phyloP scores from a whole-genome alignment of 1,140 invertebrate species.

The Drosophila leontia region DNA sequence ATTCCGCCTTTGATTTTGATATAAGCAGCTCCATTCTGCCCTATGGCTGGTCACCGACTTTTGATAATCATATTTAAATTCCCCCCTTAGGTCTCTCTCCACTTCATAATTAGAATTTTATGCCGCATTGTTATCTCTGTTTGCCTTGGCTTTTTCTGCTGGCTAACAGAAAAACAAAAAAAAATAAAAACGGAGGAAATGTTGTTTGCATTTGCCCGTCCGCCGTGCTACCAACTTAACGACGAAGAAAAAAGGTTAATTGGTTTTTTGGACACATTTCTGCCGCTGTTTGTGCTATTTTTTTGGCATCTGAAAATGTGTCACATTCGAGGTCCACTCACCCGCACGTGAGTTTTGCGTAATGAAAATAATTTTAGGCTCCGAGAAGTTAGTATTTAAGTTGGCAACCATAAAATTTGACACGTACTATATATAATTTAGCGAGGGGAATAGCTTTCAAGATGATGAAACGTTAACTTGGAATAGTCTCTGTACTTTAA shows the following conservation, averaged over 20 bases:
- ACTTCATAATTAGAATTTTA: slow-evolving; percentile 70
- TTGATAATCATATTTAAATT: slow-evolving; percentile 30
- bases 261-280: slow-evolving; percentile 45
- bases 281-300: slow-evolving; percentile 12
- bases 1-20: slow-evolving; percentile 37
- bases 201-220: slow-evolving; percentile 56
- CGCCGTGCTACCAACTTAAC: slow-evolving; percentile 40
- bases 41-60: background rate
- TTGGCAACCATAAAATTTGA: slow-evolving; percentile 1
- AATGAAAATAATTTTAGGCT: slow-evolving; percentile 11
- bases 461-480: background rate
- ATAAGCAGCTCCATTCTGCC: slow-evolving; percentile 9
- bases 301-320: slow-evolving; percentile 24
- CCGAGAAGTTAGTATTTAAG: slow-evolving; percentile 6
- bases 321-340: slow-evolving; percentile 9
- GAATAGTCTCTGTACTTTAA: background rate
- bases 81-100: slow-evolving; percentile 1
- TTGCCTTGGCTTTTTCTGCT: slow-evolving; percentile 53
- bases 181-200: slow-evolving; percentile 38
- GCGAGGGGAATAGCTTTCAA: background rate
- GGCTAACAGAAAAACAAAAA: slow-evolving; percentile 25
- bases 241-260: slow-evolving; percentile 72
- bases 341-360: slow-evolving; percentile 39
- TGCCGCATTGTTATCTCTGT: slow-evolving; percentile 75
- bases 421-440: background rate